Base-by-base conservation (phyloP, 2,888 invertebrate genomes). In the Strigamia transsilvanica region DNA sequence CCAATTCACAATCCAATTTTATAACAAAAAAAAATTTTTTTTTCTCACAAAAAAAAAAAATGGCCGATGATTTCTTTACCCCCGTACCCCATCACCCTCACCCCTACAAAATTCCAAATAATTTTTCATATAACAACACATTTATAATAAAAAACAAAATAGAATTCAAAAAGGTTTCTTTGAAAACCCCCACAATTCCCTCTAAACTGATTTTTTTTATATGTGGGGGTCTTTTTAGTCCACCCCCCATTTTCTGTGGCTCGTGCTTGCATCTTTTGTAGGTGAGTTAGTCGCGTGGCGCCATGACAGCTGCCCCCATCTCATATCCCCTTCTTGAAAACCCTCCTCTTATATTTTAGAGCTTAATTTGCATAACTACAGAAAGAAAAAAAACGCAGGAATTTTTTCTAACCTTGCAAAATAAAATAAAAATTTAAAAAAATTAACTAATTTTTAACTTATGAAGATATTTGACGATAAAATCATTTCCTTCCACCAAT, bases 301-400 rank as follows among this genome's bases (percentile, higher is more conserved):
- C 73, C 73, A 73, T 73, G 73, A 73, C 73, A 73, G 73, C 73
- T 73, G 73, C 73, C 73, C 73, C 73, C 73, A 73, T 73, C 73
- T 73, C 73, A 73, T 73, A 32, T 73, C 73, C 73, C 73, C 73
- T 73, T 32, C 32, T 73, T 32, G 32, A 73, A 23, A 73, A 73
- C 73, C 73, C 73, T 32, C 73, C 32, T 32, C 32, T 73, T 73
- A 32, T 32, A 32, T 73, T 32, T 73, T 23, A 21, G 13, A 13
- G 23, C 7, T n/a, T 73, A 73, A 73, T 73, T 73, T 73, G 73
- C 73, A 73, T 73, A 73, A 32, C 73, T 27, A 73, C 15, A n/a
- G n/a, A n/a, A 15, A 7, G 6, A 56, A 46, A 46, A 46, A 56
- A 73, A 73, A 73, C 51, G 2, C 51, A 51, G 51, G 51, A 73